A percentile compares a stretch with the other conserved stretches of the same genome.
Conservation (phyloP, 2,888 invertebrate genomes). For the Terebella lapidaria region DNA sequence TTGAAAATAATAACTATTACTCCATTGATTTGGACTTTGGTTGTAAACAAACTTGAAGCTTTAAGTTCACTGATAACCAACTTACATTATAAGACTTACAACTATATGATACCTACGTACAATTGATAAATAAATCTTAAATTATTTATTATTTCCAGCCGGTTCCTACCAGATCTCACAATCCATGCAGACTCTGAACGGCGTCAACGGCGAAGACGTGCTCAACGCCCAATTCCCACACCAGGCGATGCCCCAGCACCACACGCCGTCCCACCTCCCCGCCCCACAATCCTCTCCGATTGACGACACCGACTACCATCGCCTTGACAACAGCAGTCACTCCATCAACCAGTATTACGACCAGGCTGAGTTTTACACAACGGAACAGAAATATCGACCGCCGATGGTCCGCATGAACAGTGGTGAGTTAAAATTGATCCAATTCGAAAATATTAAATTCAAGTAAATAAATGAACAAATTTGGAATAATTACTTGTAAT, state of each 20-base stretch:
- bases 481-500: too few relatives aligned
- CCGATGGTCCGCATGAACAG: slow-evolving; percentile 32
- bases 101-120: too few relatives aligned
- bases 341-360: slow-evolving; percentile 56
- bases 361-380: slow-evolving; percentile 70
- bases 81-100: too few relatives aligned
- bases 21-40: too few relatives aligned
- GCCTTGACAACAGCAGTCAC: slow-evolving; percentile 58
- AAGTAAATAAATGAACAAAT: too few relatives aligned
- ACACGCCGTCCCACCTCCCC: not conserved
- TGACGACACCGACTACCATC: slow-evolving; percentile 55
- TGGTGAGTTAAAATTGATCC: slow-evolving; percentile 11
- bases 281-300: too few relatives aligned
- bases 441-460: too few relatives aligned
- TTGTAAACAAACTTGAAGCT: too few relatives aligned
- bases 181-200: slow-evolving; percentile 43
- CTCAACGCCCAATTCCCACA: not conserved
- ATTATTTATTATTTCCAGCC: too few relatives aligned
- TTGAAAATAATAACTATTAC: too few relatives aligned
- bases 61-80: too few relatives aligned
- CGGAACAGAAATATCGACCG: slow-evolving; percentile 69
- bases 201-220: slow-evolving; percentile 25
- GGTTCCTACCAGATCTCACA: slow-evolving; percentile 49
- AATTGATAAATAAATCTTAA: too few relatives aligned
- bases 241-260: not conserved